These are phyloP conservation scores for Cephus cinctus DNA, from an alignment of 1,140 invertebrate genomes.

Conservation along the genomic window DNA sequence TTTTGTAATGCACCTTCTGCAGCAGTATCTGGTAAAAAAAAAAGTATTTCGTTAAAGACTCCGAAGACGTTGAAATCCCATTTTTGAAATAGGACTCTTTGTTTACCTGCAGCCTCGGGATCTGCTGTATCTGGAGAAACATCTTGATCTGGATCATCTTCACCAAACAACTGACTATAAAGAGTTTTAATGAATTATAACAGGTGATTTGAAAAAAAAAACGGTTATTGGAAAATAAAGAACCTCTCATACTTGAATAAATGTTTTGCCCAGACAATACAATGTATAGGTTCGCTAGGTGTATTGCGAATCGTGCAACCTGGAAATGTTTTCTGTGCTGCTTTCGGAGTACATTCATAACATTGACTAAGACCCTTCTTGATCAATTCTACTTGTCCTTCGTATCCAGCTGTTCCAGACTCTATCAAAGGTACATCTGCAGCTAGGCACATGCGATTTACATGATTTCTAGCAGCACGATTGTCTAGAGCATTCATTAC, in stretches of 20 bases:
- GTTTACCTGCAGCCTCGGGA: conserved; percentile 73
- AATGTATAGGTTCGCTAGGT: conserved; percentile 98
- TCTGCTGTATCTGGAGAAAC: conserved; percentile 96
- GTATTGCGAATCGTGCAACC: conserved; percentile 99
- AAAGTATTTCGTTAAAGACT: conserved; percentile 1
- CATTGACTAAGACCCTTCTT: conserved; percentile 90
- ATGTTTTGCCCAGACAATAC: conserved; percentile 99
- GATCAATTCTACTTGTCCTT: conserved; percentile 89
- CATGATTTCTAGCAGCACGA: conserved; percentile 92
- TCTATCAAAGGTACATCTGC: conserved; percentile 93
- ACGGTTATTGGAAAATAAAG: conserved; percentile 3
- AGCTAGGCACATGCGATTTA: conserved; percentile 98
- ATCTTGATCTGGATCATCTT: conserved; percentile 94
- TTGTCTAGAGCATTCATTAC: conserved; percentile 99
- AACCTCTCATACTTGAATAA: conserved; percentile 82
- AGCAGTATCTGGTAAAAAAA: conserved; percentile 51
- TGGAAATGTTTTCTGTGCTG: conserved; percentile 89
- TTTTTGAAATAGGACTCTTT: conserved; percentile 44
- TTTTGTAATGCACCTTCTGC: conserved; percentile 54
- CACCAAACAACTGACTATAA: conserved; percentile 93
- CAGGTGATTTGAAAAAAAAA: background rate
- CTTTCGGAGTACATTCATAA: conserved; percentile 95
- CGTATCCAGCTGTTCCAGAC: conserved; percentile 95
- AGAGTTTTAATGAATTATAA: conserved; percentile 15
- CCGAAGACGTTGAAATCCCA: too few relatives aligned